Evolutionary conservation across 2,797 vertebrate species (phyloP), one percentile per base, ranked within the genome.

Genomic region (Nyctalus aviator): DNA sequence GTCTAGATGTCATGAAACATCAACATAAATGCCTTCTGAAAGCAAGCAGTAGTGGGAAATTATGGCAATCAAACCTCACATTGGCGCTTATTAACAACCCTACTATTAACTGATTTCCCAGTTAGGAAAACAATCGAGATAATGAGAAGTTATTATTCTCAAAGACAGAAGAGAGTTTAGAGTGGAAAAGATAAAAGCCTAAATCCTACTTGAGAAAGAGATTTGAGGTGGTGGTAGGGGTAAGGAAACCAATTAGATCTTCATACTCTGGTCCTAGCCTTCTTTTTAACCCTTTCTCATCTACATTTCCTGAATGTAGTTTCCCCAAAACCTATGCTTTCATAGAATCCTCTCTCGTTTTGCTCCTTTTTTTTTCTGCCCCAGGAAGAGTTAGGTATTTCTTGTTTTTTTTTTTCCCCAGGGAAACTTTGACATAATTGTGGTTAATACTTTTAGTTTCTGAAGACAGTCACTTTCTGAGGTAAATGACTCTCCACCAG

Each of bases 361-460:
- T 25, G 3, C 3, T 30, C 46, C 66, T 27, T 66, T 86, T 18
- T 15, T 88, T 95, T 5, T 57, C 3, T 50, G 37, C 3, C 59
- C 9, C 8, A 55, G 62, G 30, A 87, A 83, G 41, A 41, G 18
- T 4, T 79, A 30, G 2, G 6, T 71, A 81, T 93, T 89, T 75
- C 59, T 91, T 83, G 12, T 77, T 83, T 94, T 20, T 1, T 41
- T 37, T 37, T 41, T 41, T 94, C 62, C 81, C 89, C 68, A 46
- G 48, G 30, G 30, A 69, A 64, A 53, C 21, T 66, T 84, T 83
- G 53, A 48, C 44, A 25, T 69, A 83, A 90, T 84, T 73, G 6
- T 89, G 71, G 5, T 62, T 90, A 91, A 85, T n/a, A 77, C 27
- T 84, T 73, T 69, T 69, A 73, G 48, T 23, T 94, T 91, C 37